Conservation (phyloP, 2,113 vertebrate genomes). For the Nyctereutes procyonoides region DNA sequence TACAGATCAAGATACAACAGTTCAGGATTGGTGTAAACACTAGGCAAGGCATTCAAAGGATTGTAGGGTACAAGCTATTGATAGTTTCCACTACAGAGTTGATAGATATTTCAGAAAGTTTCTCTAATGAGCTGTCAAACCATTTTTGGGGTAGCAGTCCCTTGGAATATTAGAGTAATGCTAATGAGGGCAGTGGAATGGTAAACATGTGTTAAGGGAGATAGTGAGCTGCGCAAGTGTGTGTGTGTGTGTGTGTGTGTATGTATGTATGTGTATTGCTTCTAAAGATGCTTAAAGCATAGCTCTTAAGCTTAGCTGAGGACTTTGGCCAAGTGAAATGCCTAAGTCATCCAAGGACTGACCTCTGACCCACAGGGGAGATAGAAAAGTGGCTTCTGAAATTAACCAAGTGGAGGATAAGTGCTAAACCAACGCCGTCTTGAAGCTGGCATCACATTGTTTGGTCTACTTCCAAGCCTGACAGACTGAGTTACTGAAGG, state of each 20-base stretch:
- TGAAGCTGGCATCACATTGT: neutral
- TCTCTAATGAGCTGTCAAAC: neutral
- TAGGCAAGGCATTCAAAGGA: neutral
- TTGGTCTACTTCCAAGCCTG: neutral
- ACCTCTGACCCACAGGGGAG: neutral
- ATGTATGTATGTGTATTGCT: neutral
- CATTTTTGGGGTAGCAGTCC: neutral
- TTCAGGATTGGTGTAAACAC: neutral
- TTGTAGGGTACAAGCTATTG: no score
- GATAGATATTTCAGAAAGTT: neutral
- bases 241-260: neutral
- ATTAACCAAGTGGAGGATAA: neutral
- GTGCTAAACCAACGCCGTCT: neutral
- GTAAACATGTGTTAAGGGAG: neutral
- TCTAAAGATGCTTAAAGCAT: neutral
- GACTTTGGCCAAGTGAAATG: neutral
- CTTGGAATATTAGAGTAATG: neutral
- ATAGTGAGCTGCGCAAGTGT: neutral
- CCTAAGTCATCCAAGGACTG: neutral
- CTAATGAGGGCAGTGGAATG: neutral
- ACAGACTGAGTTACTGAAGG: neutral
- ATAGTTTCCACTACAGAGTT: neutral
- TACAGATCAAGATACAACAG: neutral
- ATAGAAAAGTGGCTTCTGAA: neutral
- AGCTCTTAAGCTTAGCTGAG: neutral